Base-by-base conservation (phyloP, 2,113 vertebrate genomes). In the Catharus fuscescens region DNA sequence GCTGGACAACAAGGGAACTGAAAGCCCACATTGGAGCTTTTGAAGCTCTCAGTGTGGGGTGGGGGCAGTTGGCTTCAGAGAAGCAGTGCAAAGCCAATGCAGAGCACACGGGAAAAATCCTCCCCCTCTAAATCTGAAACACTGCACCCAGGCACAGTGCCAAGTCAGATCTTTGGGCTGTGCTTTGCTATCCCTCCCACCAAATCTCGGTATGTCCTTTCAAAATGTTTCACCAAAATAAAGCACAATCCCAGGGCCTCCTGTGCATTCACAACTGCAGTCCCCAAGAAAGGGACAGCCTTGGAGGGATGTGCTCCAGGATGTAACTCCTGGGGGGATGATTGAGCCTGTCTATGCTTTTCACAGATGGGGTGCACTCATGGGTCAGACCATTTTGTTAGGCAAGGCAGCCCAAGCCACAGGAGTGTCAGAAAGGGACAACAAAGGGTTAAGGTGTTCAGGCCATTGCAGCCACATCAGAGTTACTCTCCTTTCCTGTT, bases 401-500 rank as follows among this genome's bases (percentile, higher is more conserved):
- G 38, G 32, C 57, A 57, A 60, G 47, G 57, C 62, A 71, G 60
- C 52, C 28, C 38, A 83, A 88, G 48, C 21, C 19, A 21, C 24
- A 28, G 1, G 5, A 71, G 61, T 29, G 23, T 60, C 14, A 13
- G 45, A 87, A 70, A 88, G 54, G 26, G 64, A 38, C 59, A 86
- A 31, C 31, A 95, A 96, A 93, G 94, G 76, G 96, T 96, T 97
- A 96, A 95, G 47, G 36, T 71, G 72, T 40, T 92, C 10, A 10
- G 45, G 36, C 64, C 60, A 52, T 67, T 0, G 0, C 56, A 84
- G 77, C 84, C 90, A 73, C 93, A 91, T 83, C 85, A 76, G 88
- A 91, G 77, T 86, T 86, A 66, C 56, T 90, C 83, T 83, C 48
- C 82, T 88, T 96, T 97, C 96, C 96, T 93, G 93, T 95, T 97